phyloP scores from a whole-genome alignment of 35 echinoderm and acorn worm species.

The Ophiothrix spiculata region DNA sequence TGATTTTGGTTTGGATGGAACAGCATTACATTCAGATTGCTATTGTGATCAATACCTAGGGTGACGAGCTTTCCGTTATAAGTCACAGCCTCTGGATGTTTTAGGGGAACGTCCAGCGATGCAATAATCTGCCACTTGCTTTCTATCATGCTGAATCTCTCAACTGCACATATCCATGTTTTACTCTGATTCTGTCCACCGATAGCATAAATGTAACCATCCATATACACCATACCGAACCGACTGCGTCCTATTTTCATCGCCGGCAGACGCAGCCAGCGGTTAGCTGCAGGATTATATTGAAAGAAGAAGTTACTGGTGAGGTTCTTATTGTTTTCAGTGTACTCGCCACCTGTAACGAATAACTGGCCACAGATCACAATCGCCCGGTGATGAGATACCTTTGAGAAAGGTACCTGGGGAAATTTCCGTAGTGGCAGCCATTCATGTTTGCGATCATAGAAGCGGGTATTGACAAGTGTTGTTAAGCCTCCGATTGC shows the following conservation, averaged over 20 bases:
- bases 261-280: constrained; percentile 37
- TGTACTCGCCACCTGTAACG: constrained; percentile 48
- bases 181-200: constrained; percentile 34
- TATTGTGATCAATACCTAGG: not conserved
- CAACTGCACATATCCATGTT: not conserved
- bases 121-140: constrained; percentile 48
- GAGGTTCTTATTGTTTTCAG: constrained; percentile 7
- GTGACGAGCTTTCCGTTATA: constrained; percentile 27
- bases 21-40: not conserved
- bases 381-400: constrained; percentile 22
- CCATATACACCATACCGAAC: constrained; percentile 18
- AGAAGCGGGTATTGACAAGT: constrained; percentile 26
- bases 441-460: constrained; percentile 23
- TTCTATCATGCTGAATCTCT: constrained; percentile 23
- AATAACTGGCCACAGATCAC: constrained; percentile 29
- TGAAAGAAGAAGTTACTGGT: constrained; percentile 40
- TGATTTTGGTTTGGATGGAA: constrained; percentile 17
- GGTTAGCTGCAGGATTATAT: constrained; percentile 35
- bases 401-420: constrained; percentile 24
- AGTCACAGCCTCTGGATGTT: not conserved
- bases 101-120: constrained; percentile 10
- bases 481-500: constrained; percentile 49
- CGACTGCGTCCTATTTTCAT: constrained; percentile 40
- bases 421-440: constrained; percentile 41
- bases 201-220: constrained; percentile 53